A percentile compares a stretch with the other conserved stretches of the same genome.
These are phyloP conservation scores for Nyleta sp. DNA, from an alignment of 2,888 invertebrate genomes.

Conservation along the genomic window DNA sequence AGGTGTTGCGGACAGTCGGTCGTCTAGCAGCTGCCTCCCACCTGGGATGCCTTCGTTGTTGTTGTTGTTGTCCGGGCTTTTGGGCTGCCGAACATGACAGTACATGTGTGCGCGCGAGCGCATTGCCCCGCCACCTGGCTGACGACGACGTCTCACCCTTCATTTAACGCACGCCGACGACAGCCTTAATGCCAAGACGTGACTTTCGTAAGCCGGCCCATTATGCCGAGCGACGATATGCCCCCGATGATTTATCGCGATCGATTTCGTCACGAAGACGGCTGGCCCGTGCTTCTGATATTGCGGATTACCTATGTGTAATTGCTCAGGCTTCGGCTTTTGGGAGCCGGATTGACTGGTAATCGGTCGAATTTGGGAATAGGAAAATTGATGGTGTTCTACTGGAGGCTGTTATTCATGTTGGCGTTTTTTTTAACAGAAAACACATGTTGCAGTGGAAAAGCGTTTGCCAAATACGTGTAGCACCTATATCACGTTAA, in stretches of 20 bases:
- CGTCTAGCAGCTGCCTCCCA: slow-evolving; percentile 82
- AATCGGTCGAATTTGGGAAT: too few relatives aligned
- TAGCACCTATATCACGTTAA: too few relatives aligned
- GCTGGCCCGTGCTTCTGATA: slow-evolving; percentile 25
- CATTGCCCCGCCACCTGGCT: slow-evolving; percentile 70
- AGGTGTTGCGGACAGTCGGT: slow-evolving; percentile 77
- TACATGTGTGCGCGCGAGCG: slow-evolving; percentile 50
- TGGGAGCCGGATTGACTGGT: background rate
- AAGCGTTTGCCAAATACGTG: too few relatives aligned
- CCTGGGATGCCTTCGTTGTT: slow-evolving; percentile 75
- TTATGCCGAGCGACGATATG: slow-evolving; percentile 41
- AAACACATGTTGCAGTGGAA: too few relatives aligned
- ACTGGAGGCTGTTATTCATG: too few relatives aligned
- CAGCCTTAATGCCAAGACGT: slow-evolving; percentile 60
- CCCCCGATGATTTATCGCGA: slow-evolving; percentile 37
- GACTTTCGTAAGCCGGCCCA: slow-evolving; percentile 49
- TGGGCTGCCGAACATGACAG: slow-evolving; percentile 54
- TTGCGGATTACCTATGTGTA: slow-evolving; percentile 7
- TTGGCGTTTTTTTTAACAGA: too few relatives aligned
- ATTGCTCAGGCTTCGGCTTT: too few relatives aligned
- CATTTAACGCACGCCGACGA: slow-evolving; percentile 64
- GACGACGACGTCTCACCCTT: slow-evolving; percentile 65
- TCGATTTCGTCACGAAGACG: slow-evolving; percentile 29
- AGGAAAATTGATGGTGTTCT: too few relatives aligned
- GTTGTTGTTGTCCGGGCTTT: slow-evolving; percentile 56